These are phyloP conservation scores for Leucoptera coffeella DNA, from an alignment of 2,888 invertebrate species.

Conservation along the genomic window DNA sequence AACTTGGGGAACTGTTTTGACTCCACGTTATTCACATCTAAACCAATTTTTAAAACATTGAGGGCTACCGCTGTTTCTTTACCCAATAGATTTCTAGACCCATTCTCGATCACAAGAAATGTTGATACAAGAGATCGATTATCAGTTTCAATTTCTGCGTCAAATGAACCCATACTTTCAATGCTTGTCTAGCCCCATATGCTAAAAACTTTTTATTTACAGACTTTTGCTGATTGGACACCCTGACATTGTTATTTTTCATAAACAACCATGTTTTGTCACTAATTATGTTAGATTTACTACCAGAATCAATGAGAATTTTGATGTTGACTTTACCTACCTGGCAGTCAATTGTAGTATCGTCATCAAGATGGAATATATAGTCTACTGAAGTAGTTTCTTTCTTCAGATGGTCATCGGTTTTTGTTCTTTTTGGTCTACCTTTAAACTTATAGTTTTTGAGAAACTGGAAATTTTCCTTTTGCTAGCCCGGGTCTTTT, in stretches of 20 bases:
- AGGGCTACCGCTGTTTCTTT: slow-evolving; percentile 5
- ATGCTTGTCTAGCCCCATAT: slow-evolving; percentile 8
- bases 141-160: slow-evolving; percentile 1
- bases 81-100: slow-evolving; percentile 2
- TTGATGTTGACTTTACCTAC: slow-evolving; percentile 6
- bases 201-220: slow-evolving; percentile 7
- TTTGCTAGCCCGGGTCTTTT: neutral
- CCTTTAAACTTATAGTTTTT: too few species aligned
- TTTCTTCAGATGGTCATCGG: neutral
- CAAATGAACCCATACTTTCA: slow-evolving; percentile 4
- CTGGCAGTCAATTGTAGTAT: slow-evolving; percentile 4
- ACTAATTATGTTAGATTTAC: slow-evolving; percentile 8
- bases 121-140: neutral
- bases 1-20: slow-evolving; percentile 7
- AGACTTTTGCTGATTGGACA: slow-evolving; percentile 5
- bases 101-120: slow-evolving; percentile 1
- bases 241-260: slow-evolving; percentile 4
- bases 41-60: slow-evolving; percentile 1
- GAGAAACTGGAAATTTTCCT: too few species aligned
- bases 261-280: slow-evolving; percentile 7
- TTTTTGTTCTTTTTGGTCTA: neutral
- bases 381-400: neutral
- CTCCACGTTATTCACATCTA: slow-evolving; percentile 2
- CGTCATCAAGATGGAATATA: neutral
- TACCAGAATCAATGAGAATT: slow-evolving; percentile 9